Evolutionary conservation across 2,113 vertebrate genomes (phyloP).

Genomic region (Fulica atra): DNA sequence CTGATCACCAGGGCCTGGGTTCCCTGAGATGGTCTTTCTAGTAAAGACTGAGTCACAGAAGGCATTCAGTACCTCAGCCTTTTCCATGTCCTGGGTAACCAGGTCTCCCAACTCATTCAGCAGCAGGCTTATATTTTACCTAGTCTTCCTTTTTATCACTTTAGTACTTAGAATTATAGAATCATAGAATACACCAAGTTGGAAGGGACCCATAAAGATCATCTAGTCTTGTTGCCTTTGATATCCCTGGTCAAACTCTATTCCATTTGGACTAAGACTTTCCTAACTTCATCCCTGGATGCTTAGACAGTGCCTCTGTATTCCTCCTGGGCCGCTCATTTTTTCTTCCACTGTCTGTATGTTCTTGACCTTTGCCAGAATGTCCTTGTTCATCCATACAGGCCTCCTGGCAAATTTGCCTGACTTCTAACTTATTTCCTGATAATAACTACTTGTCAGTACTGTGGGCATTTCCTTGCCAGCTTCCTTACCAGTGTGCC

Average conservation of each 20-base stretch:
- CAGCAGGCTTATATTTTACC: no score
- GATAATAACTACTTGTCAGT: not conserved
- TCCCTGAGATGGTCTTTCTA: not conserved
- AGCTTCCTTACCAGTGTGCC: not conserved
- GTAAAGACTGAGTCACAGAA: no score
- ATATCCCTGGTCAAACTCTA: not conserved
- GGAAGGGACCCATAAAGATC: no score
- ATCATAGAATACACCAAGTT: no score
- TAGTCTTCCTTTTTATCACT: no score
- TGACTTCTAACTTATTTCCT: no score
- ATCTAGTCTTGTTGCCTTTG: no score
- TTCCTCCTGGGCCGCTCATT: not conserved
- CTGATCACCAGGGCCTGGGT: not conserved
- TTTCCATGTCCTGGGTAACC: no score
- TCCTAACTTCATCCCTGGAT: not conserved
- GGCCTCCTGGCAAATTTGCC: no score
- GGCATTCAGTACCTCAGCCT: no score
- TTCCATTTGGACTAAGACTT: not conserved
- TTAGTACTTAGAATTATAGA: no score
- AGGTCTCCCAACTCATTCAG: no score
- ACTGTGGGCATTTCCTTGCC: not conserved
- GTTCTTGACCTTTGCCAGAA: not conserved
- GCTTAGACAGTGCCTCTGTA: not conserved
- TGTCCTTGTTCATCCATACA: not conserved
- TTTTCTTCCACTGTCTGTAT: not conserved